phyloP scores from a whole-genome alignment of 2,888 invertebrate genomes.

The Agrilus biguttatus region DNA sequence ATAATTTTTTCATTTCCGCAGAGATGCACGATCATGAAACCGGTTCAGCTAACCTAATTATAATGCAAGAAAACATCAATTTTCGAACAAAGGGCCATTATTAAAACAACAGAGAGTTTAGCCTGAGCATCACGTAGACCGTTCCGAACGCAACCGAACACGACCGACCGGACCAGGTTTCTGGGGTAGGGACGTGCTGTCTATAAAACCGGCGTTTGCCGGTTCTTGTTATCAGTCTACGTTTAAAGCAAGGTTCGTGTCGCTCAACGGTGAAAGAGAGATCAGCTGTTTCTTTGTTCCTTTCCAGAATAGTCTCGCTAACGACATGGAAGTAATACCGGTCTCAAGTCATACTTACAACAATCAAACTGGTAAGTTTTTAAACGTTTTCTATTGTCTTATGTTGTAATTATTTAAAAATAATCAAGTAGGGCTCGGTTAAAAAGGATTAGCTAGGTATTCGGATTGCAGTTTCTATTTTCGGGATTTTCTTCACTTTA shows the following conservation, averaged over 20 bases:
- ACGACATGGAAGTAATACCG: constrained; percentile 9
- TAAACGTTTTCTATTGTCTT: neutral
- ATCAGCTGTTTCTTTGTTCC: too few species aligned
- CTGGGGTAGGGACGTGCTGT: constrained; percentile 1
- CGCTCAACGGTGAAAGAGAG: too few species aligned
- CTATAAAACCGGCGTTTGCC: constrained; percentile 9
- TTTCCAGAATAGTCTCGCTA: neutral
- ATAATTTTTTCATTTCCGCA: too few species aligned
- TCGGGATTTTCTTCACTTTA: too few species aligned
- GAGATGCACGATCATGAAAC: constrained; percentile 3
- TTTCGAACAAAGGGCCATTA: constrained; percentile 11
- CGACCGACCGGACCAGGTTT: neutral
- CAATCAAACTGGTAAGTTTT: constrained; percentile 9
- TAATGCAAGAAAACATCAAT: constrained; percentile 7
- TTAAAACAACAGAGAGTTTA: constrained; percentile 5
- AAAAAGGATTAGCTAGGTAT: too few species aligned
- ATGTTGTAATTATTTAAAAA: too few species aligned
- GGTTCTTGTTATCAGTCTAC: constrained; percentile 8
- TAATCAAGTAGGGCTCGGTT: too few species aligned
- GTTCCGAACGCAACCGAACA: constrained; percentile 5
- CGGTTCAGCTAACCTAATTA: constrained; percentile 9
- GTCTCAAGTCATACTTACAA: constrained; percentile 9
- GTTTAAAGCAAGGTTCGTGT: constrained; percentile 1
- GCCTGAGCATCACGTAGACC: constrained; percentile 11
- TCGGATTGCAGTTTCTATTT: too few species aligned